Evolutionary conservation across 1,140 invertebrate genomes (phyloP).

Genomic region (Drosophila murphyi): DNA sequence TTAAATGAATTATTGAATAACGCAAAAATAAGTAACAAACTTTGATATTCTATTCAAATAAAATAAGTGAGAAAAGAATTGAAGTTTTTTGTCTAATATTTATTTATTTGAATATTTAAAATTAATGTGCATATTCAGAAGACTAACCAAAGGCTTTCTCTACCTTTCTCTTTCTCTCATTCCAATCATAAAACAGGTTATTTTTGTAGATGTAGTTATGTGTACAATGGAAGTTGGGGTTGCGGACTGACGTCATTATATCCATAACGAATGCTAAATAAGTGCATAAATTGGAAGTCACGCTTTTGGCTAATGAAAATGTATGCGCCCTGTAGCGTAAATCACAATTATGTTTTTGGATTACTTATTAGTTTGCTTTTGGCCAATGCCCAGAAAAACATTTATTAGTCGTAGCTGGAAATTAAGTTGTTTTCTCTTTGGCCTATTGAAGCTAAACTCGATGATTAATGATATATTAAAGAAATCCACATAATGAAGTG

Average conservation of each 20-base stretch:
- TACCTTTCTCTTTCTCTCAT: too few relatives aligned
- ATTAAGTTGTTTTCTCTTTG: constrained; percentile 39
- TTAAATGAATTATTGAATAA: not conserved
- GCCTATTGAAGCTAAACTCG: constrained; percentile 35
- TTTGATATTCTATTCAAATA: too few relatives aligned
- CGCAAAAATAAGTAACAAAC: not conserved
- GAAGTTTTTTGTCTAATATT: not conserved
- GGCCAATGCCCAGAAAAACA: constrained; percentile 33
- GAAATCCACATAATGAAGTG: constrained; percentile 70
- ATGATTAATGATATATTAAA: constrained; percentile 71
- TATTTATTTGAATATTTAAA: not conserved
- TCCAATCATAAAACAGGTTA: constrained; percentile 42
- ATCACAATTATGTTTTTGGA: constrained; percentile 74
- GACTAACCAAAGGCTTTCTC: too few relatives aligned
- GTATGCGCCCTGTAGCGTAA: constrained; percentile 56
- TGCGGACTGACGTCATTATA: constrained; percentile 1
- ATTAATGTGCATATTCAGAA: too few relatives aligned
- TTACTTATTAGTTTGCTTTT: constrained; percentile 57
- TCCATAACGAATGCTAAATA: constrained; percentile 15
- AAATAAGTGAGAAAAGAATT: not conserved
- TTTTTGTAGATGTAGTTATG: constrained; percentile 9
- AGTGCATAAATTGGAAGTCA: constrained; percentile 34
- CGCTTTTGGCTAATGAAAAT: constrained; percentile 63
- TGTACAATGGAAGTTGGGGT: not conserved
- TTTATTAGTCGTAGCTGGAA: constrained; percentile 25